Evolutionary conservation across 2,113 vertebrate genomes (phyloP).

Genomic region (Phodopus roborovskii): DNA sequence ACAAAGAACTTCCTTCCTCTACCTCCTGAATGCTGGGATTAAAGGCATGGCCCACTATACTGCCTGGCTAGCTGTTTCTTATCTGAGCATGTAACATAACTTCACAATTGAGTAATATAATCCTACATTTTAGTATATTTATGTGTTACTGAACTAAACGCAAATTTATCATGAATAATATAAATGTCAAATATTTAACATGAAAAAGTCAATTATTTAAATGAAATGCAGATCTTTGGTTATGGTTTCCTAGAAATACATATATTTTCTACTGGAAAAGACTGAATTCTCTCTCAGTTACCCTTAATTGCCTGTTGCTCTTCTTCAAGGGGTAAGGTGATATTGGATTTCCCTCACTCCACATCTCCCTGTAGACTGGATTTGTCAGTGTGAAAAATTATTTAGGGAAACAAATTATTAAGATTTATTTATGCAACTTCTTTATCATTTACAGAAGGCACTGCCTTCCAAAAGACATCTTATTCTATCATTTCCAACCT

Average conservation of each 20-base stretch:
- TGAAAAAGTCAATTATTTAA: neutral
- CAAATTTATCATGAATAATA: neutral
- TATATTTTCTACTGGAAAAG: neutral
- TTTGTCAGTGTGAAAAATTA: neutral
- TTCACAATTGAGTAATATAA: neutral
- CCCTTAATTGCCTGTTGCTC: neutral
- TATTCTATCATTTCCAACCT: neutral
- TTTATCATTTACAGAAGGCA: neutral
- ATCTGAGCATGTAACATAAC: neutral
- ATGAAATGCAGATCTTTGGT: neutral
- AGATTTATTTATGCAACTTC: neutral
- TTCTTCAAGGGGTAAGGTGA: neutral
- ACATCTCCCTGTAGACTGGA: neutral
- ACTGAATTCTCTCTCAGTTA: neutral
- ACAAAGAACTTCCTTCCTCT: neutral
- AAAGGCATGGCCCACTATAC: neutral
- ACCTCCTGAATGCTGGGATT: neutral
- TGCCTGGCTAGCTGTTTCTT: neutral
- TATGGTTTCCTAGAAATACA: neutral
- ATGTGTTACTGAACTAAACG: neutral
- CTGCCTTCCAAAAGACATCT: neutral
- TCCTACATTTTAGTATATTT: neutral
- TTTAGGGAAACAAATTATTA: neutral
- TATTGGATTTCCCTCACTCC: neutral
- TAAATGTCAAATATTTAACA: slow-evolving; percentile 26